phyloP scores from a whole-genome alignment of 2,113 vertebrate species.

The Ophthalmolycus amberensis region DNA sequence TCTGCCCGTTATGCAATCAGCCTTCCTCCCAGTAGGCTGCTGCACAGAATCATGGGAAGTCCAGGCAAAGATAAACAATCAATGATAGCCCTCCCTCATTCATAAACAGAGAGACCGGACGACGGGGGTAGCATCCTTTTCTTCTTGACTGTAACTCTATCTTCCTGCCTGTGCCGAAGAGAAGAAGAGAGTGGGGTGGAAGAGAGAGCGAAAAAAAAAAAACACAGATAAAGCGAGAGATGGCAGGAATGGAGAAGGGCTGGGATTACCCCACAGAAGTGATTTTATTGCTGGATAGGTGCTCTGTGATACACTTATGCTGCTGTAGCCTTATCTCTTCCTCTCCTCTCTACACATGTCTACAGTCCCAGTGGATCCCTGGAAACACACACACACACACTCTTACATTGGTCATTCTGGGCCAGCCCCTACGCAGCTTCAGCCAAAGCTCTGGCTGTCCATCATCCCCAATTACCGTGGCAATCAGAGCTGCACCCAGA shows the following conservation, averaged over 20 bases:
- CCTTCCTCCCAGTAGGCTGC: conserved; percentile 71
- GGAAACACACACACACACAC: conserved; percentile 54
- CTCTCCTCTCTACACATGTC: conserved; percentile 52
- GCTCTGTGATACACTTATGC: conserved; percentile 60
- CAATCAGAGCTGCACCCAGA: conserved; percentile 79
- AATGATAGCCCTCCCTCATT: conserved; percentile 79
- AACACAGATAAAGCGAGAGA: conserved; percentile 47
- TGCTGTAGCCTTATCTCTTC: conserved; percentile 64
- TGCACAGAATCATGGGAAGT: conserved; percentile 80
- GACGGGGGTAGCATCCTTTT: conserved; percentile 47
- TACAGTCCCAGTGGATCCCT: conserved; percentile 56
- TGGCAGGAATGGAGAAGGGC: conserved; percentile 35
- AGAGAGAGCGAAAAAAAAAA: conserved; percentile 4
- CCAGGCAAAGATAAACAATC: conserved; percentile 80
- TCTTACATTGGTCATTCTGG: conserved; percentile 72
- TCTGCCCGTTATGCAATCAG: conserved; percentile 79
- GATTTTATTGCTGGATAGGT: conserved; percentile 59
- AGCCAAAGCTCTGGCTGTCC: conserved; percentile 78
- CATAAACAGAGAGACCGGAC: conserved; percentile 72
- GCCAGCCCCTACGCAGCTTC: conserved; percentile 75
- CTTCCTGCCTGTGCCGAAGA: conserved; percentile 37
- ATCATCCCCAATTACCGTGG: conserved; percentile 84
- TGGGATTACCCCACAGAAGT: conserved; percentile 61
- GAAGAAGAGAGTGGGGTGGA: conserved; percentile 24
- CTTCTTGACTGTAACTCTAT: conserved; percentile 68